These are phyloP conservation scores for Parnassius smintheus DNA, from an alignment of 2,888 invertebrate genomes.

Conservation along the genomic window DNA sequence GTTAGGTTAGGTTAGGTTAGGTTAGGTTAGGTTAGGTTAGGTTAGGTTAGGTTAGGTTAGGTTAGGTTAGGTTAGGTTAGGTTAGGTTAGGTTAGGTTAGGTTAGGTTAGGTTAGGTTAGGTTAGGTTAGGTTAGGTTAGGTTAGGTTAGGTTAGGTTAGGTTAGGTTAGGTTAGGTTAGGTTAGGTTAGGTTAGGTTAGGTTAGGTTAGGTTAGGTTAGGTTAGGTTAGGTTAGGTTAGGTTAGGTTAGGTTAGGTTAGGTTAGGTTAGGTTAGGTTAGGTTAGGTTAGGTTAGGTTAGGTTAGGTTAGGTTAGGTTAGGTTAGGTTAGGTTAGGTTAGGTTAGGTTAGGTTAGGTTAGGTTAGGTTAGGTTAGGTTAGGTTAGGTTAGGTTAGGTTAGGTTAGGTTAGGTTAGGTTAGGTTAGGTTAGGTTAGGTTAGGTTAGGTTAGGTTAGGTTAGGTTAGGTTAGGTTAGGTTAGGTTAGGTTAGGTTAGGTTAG, in stretches of 20 bases:
- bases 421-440: not conserved
- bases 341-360: not conserved
- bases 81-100: conserved; percentile 26
- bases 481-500: conserved; percentile 29
- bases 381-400: not conserved
- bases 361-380: not conserved
- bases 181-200: too few species aligned
- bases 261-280: not conserved
- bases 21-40: conserved; percentile 33
- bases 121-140: too few species aligned
- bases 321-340: not conserved
- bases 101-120: too few species aligned
- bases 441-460: not conserved
- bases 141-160: too few species aligned
- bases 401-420: not conserved
- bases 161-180: too few species aligned
- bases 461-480: not conserved
- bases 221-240: too few species aligned
- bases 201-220: too few species aligned
- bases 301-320: not conserved
- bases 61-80: conserved; percentile 34
- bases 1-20: not conserved
- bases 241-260: too few species aligned
- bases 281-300: not conserved
- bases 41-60: conserved; percentile 34